Base-by-base conservation (phyloP, 2,888 invertebrate genomes). In the Nasonia oneida region DNA sequence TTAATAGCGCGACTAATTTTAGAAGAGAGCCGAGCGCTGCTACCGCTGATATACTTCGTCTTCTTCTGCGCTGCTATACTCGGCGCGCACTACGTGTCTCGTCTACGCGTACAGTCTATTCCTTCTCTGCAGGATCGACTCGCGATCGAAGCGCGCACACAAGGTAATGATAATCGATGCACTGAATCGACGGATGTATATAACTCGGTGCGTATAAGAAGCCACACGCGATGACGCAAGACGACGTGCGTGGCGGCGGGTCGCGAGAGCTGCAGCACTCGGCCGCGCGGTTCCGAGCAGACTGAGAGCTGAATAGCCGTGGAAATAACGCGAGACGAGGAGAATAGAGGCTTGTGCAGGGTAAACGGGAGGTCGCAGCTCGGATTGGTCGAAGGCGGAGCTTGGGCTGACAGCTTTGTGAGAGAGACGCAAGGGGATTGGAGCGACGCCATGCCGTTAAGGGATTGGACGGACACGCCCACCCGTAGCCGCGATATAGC, bases 281-380 rank as follows among this genome's bases (percentile, higher is more conserved):
- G 84, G 81, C 53, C 77, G 79, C 87, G 83, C 85, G 87, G 23
- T 80, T 78, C 85, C 87, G 87, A 87, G 85, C 70, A 77, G 85
- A 87, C 87, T 87, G 87, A 82, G 39, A 18, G 4, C 57, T 2
- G 33, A 61, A 23, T 33, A 78, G 78, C 64, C 73, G 57, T 53
- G 78, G 50, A 14, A 29, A n/a, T 14, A 15, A 15, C 57, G 79
- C 37, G 67, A 67, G 70, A 57, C 12, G 81, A 75, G 64, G 3
- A 61, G n/a, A 71, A 33, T 14, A 42, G 57, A 15, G 73, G 74
- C 39, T 6, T 15, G 33, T 10, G 29, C 29, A 1, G 33, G 3
- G 14, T n/a, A 8, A 0, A 29, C 29, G 67, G 23, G 23, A 29
- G 67, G 67, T 33, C 8, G n/a, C 6, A 0, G 23, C 2, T 5